Conservation (phyloP, 2,797 vertebrate species). For the Heliangelus exortis region DNA sequence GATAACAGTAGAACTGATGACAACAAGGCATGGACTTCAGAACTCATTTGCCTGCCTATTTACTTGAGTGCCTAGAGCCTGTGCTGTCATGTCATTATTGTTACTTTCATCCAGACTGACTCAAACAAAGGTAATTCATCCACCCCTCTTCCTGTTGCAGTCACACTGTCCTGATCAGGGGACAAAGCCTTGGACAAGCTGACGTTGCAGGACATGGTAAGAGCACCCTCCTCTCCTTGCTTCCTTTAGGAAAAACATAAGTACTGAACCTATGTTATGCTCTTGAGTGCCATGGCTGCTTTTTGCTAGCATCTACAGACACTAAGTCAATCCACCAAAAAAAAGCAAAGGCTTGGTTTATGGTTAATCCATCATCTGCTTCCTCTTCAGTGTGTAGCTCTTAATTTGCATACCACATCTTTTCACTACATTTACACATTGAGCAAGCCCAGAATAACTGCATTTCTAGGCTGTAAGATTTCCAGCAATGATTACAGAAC, state of each 20-base stretch:
- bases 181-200: not conserved
- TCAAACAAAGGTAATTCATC: not conserved
- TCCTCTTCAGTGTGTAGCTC: not conserved
- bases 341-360: not conserved
- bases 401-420: not conserved
- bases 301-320: not conserved
- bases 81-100: fast-evolving
- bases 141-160: not conserved
- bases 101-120: not conserved
- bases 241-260: not conserved
- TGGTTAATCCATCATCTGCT: not conserved
- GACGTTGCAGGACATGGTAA: not conserved
- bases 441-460: not conserved
- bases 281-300: not conserved
- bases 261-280: not conserved
- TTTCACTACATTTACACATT: not conserved
- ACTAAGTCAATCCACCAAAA: not conserved
- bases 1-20: not conserved
- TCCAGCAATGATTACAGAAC: not conserved
- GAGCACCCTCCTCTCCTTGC: not conserved
- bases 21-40: not conserved
- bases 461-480: not conserved
- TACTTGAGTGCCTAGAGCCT: not conserved
- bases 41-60: not conserved
- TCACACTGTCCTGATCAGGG: not conserved